Percentiles rank a stretch among this genome's conserved stretches.
These are phyloP conservation scores for western clawed frog (Xenopus tropicalis) DNA, from an alignment of 2,113 vertebrate species.

Conservation along the genomic window DNA sequence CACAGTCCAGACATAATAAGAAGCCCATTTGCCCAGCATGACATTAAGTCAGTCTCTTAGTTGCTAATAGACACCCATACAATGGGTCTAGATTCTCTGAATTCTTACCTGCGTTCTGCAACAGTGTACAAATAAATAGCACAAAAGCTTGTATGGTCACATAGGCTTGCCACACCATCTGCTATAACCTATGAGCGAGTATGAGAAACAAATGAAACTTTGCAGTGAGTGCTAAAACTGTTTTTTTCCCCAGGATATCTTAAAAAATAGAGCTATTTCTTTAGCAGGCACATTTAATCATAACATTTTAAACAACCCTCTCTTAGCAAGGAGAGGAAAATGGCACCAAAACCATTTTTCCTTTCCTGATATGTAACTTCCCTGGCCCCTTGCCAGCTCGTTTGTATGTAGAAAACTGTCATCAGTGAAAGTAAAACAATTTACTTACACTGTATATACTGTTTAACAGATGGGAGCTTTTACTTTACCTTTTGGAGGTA, in stretches of 20 bases:
- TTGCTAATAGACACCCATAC: no score
- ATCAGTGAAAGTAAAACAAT: slow-evolving; percentile 40
- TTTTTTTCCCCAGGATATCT: no score
- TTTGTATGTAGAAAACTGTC: slow-evolving; percentile 51
- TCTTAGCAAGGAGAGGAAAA: slow-evolving; percentile 14
- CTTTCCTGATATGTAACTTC: slow-evolving; percentile 40
- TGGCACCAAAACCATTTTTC: slow-evolving; percentile 29
- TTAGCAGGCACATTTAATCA: not conserved
- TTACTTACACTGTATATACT: slow-evolving; percentile 48
- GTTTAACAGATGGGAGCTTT: slow-evolving; percentile 44
- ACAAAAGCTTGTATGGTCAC: no score
- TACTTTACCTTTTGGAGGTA: not conserved
- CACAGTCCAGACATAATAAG: no score
- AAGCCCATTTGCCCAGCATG: no score
- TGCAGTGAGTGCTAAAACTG: not conserved
- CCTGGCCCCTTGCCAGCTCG: slow-evolving; percentile 43
- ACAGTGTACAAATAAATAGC: no score
- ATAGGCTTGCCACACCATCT: no score
- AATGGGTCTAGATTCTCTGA: no score
- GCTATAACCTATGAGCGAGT: no score
- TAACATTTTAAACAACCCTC: not conserved
- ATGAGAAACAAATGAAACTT: not conserved
- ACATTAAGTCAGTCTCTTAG: no score
- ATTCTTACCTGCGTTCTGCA: no score
- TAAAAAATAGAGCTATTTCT: no score